Base-by-base conservation (phyloP, 2,888 invertebrate species). In the Cosmia trapezina region DNA sequence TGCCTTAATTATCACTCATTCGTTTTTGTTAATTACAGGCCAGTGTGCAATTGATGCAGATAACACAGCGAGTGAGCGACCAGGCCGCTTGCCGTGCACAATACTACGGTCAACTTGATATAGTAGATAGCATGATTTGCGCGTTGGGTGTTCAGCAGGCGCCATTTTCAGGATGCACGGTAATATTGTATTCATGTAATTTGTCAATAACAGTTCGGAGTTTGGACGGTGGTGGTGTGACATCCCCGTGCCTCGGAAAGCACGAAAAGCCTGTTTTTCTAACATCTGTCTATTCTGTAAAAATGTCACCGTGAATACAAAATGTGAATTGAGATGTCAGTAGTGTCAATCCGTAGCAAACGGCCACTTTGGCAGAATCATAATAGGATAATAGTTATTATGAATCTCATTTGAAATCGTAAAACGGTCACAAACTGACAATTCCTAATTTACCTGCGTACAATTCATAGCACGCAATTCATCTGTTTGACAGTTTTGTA, bases 161-260 rank as follows among this genome's bases (percentile, higher is more conserved):
- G 2, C 33, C 28, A 0, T 73, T 64, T 57, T 12, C 72, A 43
- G 56, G 64, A 43, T 73, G 72, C 73, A 64, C 47, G 73, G 73
- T 73, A 73, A 57, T 33, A 14, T 9, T 54, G 12, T 43, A 9
- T 28, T 69, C 7, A n/a, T 51, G 17, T 28, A 17, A n/a, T 63
- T 63, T 63, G 14, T 63, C n/a, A 47, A 19, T 47, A n/a, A 5
- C 47, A 9, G 6, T n/a, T 6, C 3, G 9, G 1, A n/a, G 49
- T 63, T n/a, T 14, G 28, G 14, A 47, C 8, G 19, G 33, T 47
- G 28, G 7, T 12, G 4, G 45, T 28, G 11, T 12, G 8, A 19
- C 4, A 28, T n/a, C n/a, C 8, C 19, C 5, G 8, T 19, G 28
- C 8, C 12, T 12, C 19, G 14, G 2, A n/a, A 49, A 63, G 4